These are phyloP conservation scores for Dexiosoma caninum DNA, from an alignment of 2,888 invertebrate species.

Conservation along the genomic window DNA sequence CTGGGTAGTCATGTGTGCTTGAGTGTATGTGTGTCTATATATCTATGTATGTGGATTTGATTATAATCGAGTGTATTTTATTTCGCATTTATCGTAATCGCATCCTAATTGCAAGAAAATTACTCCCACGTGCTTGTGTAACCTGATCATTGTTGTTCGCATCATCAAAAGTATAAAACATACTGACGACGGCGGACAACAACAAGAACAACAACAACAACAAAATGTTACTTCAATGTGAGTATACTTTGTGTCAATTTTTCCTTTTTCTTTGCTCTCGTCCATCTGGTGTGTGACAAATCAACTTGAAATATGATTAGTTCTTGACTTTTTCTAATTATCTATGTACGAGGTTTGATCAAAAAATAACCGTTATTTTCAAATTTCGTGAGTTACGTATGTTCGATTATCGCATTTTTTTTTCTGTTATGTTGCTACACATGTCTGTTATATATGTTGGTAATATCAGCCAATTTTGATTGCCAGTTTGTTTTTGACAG, in stretches of 20 bases:
- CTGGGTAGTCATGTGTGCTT: neutral
- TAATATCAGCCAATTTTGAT: no score
- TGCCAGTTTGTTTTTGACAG: no score
- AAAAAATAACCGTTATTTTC: no score
- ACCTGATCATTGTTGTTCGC: conserved; percentile 73
- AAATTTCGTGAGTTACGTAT: no score
- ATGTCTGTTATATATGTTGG: no score
- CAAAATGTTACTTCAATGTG: neutral
- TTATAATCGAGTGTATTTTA: conserved; percentile 41
- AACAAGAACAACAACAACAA: conserved; percentile 9
- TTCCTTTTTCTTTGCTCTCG: neutral
- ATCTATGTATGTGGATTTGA: conserved; percentile 12
- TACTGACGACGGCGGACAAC: neutral
- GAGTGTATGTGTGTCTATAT: neutral
- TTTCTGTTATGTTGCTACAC: no score
- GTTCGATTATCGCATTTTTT: no score
- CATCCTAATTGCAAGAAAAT: conserved; percentile 78
- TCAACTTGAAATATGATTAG: conserved; percentile 41
- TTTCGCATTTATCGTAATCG: conserved; percentile 74
- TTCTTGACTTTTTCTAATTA: conserved; percentile 23
- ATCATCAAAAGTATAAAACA: conserved; percentile 52
- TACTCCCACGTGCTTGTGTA: conserved; percentile 77
- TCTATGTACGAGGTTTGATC: no score
- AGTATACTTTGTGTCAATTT: neutral
- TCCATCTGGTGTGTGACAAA: conserved; percentile 32